Evolutionary conservation across 2,797 vertebrate genomes (phyloP), one percentile per base, ranked within the genome.

Genomic region (Prunella strophiata): DNA sequence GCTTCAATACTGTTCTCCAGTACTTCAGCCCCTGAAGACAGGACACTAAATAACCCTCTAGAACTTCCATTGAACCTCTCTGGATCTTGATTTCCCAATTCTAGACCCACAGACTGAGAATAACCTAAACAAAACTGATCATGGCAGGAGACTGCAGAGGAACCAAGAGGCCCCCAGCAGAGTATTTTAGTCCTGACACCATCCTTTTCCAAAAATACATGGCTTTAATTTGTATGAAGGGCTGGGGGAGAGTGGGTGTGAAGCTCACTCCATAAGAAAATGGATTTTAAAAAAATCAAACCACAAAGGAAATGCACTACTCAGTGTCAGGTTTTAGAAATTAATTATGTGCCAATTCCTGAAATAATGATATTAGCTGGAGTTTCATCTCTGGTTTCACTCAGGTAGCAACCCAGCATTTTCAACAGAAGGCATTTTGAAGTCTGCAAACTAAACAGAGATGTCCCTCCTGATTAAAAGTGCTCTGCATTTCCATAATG

Each of bases 291-390:
- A 90, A 72, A 86, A 38, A 42, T 32, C n/a, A 77, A 94, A 75
- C 43, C 71, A 82, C 62, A 75, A 78, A 88, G 82, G 43, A 84
- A 94, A 89, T 50, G 15, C 75, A 95, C 92, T 92, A 91, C 52
- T 78, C 50, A 51, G 63, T 85, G 94, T 87, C 94, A 91, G 85
- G 52, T 89, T 96, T 95, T 75, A 85, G 74, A 97, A 95, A 94
- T 87, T 4, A 80, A 88, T 77, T 83, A 48, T 66, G 79, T 94
- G 32, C 29, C 0, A 0, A 14, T 54, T 91, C 55, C 36, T 52
- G 51, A 91, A 84, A 71, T 40, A 40, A 26, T 50, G 13, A 14
- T 81, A 80, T 76, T 84, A 89, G 52, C 48, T 73, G 43, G 38
- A 52, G 58, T 45, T 88, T 92, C 66, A 55, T 75, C 82, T 91